Percentiles rank a stretch among this genome's conserved stretches.
phyloP scores from a whole-genome alignment of 2,797 vertebrate species.

The Melanotaenia trifasciata region DNA sequence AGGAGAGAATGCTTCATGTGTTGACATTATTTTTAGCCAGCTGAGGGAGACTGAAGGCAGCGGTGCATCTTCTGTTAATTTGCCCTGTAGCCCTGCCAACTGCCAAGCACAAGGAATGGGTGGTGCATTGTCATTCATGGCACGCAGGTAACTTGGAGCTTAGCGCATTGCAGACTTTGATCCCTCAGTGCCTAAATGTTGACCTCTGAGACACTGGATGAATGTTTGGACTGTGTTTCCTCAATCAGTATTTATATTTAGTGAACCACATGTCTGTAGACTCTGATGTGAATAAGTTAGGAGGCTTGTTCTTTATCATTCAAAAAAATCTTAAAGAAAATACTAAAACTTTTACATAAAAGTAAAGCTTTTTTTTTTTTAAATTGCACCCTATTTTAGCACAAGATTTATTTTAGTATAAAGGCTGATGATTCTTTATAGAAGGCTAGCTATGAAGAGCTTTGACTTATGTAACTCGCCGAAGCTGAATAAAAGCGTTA shows the following conservation, averaged over 20 bases:
- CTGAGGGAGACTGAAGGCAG: constrained; percentile 48
- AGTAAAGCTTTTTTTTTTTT: constrained; percentile 10
- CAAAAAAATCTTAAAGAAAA: constrained; percentile 14
- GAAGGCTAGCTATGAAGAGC: constrained; percentile 39
- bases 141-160: constrained; percentile 58
- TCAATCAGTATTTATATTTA: constrained; percentile 33
- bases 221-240: constrained; percentile 11
- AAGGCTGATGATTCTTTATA: constrained; percentile 63
- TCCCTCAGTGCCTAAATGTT: constrained; percentile 63
- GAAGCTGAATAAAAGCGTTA: constrained; percentile 33
- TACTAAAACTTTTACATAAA: constrained; percentile 36
- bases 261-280: constrained; percentile 23
- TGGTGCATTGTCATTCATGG: constrained; percentile 64
- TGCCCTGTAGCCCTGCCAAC: constrained; percentile 48
- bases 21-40: constrained; percentile 56
- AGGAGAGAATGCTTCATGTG: constrained; percentile 44
- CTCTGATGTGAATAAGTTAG: constrained; percentile 31
- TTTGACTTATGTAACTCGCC: constrained; percentile 59
- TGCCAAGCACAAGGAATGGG: constrained; percentile 42
- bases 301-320: not conserved
- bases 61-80: constrained; percentile 42
- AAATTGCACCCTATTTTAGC: constrained; percentile 7
- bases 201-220: constrained; percentile 56
- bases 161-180: constrained; percentile 74
- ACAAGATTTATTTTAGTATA: constrained; percentile 34